Percentiles rank a stretch among this genome's conserved stretches.
These are phyloP conservation scores for Enoplosus armatus DNA, from an alignment of 2,797 vertebrate species.

Conservation along the genomic window DNA sequence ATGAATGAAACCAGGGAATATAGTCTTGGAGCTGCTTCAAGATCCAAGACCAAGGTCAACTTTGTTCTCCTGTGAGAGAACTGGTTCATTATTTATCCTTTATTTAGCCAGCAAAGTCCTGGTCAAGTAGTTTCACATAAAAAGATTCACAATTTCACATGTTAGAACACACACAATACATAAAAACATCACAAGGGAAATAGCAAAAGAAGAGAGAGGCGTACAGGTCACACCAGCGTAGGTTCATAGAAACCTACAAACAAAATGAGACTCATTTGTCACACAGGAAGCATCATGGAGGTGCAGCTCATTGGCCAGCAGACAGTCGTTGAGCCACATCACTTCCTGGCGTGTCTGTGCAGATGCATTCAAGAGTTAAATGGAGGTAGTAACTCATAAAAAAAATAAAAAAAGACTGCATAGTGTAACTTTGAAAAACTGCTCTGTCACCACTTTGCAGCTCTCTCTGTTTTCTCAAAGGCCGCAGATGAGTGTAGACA, in stretches of 20 bases:
- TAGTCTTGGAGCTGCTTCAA: neutral
- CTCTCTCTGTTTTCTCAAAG: conserved; percentile 16
- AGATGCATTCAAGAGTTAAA: conserved; percentile 25
- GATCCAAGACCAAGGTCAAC: neutral
- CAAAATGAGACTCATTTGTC: neutral
- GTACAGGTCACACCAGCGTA: no score
- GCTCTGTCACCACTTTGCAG: conserved; percentile 52
- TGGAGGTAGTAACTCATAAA: conserved; percentile 6
- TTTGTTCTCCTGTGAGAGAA: neutral
- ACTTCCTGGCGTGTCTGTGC: neutral
- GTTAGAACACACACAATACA: no score
- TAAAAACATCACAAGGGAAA: no score
- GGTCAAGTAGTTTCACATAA: no score
- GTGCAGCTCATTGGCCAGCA: neutral
- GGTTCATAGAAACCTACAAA: neutral
- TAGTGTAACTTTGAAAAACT: conserved; percentile 30
- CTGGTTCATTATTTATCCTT: no score
- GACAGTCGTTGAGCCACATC: neutral
- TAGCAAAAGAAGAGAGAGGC: no score
- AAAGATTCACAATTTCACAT: no score
- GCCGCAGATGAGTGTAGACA: conserved; percentile 6
- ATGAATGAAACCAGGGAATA: neutral
- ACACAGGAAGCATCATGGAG: neutral
- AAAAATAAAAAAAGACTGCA: conserved; percentile 1
- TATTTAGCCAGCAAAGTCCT: no score